phyloP scores from a whole-genome alignment of 2,797 vertebrate genomes.

The Etheostoma nigrum region DNA sequence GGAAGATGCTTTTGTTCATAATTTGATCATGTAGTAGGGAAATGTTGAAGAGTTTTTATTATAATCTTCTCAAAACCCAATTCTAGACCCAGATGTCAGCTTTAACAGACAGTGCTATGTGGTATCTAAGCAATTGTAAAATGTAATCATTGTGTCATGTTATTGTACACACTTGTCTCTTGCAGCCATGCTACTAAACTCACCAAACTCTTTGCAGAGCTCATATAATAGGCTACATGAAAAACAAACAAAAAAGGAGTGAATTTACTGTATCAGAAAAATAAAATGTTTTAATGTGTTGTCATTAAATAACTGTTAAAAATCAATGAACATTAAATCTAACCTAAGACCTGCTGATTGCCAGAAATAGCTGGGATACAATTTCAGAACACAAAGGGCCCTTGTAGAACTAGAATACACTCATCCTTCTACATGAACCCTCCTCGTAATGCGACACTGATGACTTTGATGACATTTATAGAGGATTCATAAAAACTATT shows the following conservation, averaged over 20 bases:
- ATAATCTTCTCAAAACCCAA: background rate
- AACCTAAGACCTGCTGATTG: background rate
- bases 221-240: background rate
- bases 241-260: background rate
- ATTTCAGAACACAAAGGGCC: conserved; percentile 46
- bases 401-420: conserved; percentile 9
- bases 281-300: background rate
- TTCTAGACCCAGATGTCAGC: background rate
- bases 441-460: conserved; percentile 34
- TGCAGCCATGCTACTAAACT: background rate
- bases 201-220: background rate
- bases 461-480: conserved; percentile 21
- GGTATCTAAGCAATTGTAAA: background rate
- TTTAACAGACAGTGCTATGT: background rate
- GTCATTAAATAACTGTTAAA: background rate
- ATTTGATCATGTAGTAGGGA: background rate
- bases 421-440: conserved; percentile 11
- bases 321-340: background rate
- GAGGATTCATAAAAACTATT: conserved; percentile 7
- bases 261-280: background rate
- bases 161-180: background rate
- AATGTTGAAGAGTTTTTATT: background rate
- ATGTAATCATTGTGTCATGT: background rate
- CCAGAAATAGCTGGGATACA: conserved; percentile 22
- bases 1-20: too few species aligned